Base-by-base conservation (phyloP, 2,797 vertebrate genomes). In the Erpetoichthys calabaricus region DNA sequence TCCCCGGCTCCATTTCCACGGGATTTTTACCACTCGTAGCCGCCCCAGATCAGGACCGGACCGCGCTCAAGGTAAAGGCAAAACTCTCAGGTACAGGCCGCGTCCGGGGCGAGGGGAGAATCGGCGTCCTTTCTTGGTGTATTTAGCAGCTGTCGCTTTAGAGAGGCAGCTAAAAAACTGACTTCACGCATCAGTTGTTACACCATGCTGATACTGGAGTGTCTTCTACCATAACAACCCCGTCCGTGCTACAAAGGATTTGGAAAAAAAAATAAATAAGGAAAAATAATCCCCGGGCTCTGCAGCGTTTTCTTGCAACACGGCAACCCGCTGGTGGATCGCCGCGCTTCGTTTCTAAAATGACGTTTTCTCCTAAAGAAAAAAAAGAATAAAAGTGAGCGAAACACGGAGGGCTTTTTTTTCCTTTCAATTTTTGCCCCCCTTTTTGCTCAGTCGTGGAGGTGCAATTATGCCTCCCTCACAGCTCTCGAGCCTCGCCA, bases 121-220 rank as follows among this genome's bases (percentile, higher is more conserved):
- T 63, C 62, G 50, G 57, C 67, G 68, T 82, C 76, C 80, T 84
- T 86, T 83, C 79, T 80, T 73, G 71, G 74, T 77, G 73, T 82
- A 78, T 79, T 77, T 72, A 70, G 72, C 71, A 72, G 75, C 75
- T 71, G 75, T 78, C 69, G 75, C 72, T 25, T 25, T 68, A 63
- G 71, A 75, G 64, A 70, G 69, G 70, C 64, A 67, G 76, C 72
- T 68, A 66, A 75, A 63, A 67, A 73, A 74, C 70, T 70, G 83
- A 86, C 80, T 78, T 85, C 82, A 81, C 80, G 84, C 86, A 85
- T 86, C 85, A 80, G 82, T 84, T 79, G 82, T 76, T 82, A 72
- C 74, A 76, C 69, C 71, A 73, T 69, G 74, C 77, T 72, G 74
- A 75, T 73, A 70, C 64, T 67, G 75, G 78, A 78, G 77, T 70